Evolutionary conservation across 2,113 vertebrate genomes (phyloP).

Genomic region (Oncorhynchus tshawytscha): DNA sequence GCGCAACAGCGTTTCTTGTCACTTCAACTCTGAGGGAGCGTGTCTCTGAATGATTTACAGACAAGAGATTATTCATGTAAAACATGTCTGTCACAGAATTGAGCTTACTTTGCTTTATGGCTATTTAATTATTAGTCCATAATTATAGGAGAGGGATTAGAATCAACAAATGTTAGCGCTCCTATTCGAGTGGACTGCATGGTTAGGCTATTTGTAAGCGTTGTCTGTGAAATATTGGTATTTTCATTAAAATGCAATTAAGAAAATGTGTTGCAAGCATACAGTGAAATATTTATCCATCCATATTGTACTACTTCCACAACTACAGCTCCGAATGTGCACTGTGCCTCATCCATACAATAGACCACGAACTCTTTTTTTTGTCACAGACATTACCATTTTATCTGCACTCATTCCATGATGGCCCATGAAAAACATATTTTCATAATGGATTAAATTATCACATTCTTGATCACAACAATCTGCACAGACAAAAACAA

Average conservation of each 20-base stretch:
- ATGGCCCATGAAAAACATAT: constrained; percentile 45
- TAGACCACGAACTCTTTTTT: neutral
- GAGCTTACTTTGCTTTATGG: neutral
- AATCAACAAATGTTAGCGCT: neutral
- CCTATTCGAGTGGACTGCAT: too few relatives aligned
- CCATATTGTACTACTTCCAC: neutral
- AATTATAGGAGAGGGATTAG: neutral
- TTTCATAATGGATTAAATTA: constrained; percentile 60
- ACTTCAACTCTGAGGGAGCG: neutral
- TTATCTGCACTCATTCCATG: constrained; percentile 15
- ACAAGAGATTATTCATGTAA: neutral
- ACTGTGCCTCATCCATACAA: neutral
- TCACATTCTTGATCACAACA: constrained; percentile 41
- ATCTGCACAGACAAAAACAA: constrained; percentile 28
- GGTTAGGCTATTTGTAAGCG: neutral
- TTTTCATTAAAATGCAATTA: neutral
- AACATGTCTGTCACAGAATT: neutral
- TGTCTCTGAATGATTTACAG: neutral
- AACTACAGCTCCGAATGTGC: neutral
- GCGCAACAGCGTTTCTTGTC: constrained; percentile 11
- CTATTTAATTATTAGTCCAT: neutral
- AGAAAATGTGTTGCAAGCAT: neutral
- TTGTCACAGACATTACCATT: neutral
- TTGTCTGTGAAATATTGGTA: neutral
- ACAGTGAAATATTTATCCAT: neutral